A percentile compares a stretch with the other conserved stretches of the same genome.
These are phyloP conservation scores for Crotalus tigris DNA, from an alignment of 2,113 vertebrate species.

Conservation along the genomic window DNA sequence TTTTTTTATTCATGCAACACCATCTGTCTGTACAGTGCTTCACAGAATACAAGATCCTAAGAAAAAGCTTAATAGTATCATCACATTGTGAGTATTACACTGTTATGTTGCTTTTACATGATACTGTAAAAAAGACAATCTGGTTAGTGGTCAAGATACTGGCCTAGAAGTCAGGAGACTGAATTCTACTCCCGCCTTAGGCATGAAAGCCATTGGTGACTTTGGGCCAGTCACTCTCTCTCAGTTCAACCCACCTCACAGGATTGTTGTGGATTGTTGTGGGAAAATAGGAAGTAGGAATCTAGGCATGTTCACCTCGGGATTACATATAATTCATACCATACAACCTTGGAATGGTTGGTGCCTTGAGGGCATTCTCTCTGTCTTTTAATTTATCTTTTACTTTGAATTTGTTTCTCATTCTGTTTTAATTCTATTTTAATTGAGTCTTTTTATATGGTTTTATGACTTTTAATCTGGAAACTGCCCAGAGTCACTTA, in stretches of 20 bases:
- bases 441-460: not conserved
- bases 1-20: not conserved
- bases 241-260: not conserved
- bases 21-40: not conserved
- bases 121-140: not conserved
- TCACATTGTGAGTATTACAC: not conserved
- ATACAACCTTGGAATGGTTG: not conserved
- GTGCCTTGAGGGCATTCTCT: not conserved
- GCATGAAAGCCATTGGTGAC: not conserved
- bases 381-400: not conserved
- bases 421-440: not conserved
- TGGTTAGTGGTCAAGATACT: not conserved
- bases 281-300: not conserved
- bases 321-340: not conserved
- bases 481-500: not conserved
- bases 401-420: not conserved
- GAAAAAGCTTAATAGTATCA: not conserved
- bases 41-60: not conserved
- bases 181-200: not conserved
- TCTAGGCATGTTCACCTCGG: not conserved
- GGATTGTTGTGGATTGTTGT: not conserved
- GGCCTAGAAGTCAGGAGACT: not conserved
- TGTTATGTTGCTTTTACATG: not conserved
- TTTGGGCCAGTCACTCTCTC: not conserved
- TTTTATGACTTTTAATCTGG: not conserved